These are phyloP conservation scores for Heliconius himera DNA, from an alignment of 1,140 invertebrate species.

Conservation along the genomic window DNA sequence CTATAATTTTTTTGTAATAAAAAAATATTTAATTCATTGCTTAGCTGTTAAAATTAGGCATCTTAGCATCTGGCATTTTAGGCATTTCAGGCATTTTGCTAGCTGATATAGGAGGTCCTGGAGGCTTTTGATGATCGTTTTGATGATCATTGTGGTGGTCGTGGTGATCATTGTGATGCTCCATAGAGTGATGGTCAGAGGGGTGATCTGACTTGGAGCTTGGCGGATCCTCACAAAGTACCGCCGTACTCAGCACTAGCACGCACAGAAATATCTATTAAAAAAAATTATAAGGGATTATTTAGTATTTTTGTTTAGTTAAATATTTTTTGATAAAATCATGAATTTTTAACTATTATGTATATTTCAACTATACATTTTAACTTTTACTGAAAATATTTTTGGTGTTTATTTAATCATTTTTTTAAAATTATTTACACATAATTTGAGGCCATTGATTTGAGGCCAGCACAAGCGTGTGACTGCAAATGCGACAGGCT, in stretches of 20 bases:
- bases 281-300: not conserved
- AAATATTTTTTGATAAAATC: not conserved
- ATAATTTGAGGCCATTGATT: no score
- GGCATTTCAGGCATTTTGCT: slow-evolving; percentile 29
- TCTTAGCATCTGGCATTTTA: slow-evolving; percentile 26
- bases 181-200: not conserved
- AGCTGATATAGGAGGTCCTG: not conserved
- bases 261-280: slow-evolving; percentile 39
- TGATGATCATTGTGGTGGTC: slow-evolving; percentile 3
- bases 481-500: no score
- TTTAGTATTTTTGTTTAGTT: not conserved
- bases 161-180: slow-evolving; percentile 2
- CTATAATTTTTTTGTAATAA: slow-evolving; percentile 1
- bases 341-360: no score
- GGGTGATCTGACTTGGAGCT: slow-evolving; percentile 18
- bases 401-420: no score
- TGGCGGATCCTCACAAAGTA: slow-evolving; percentile 28
- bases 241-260: slow-evolving; percentile 38
- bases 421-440: no score
- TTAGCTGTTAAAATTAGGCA: not conserved
- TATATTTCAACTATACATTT: no score
- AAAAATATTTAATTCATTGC: not conserved
- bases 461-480: no score
- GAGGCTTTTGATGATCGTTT: slow-evolving; percentile 23
- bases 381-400: no score